Percentiles rank a stretch among this genome's conserved stretches.
phyloP scores from a whole-genome alignment of 1,140 invertebrate genomes.

The Anagrus nilaparvatae region DNA sequence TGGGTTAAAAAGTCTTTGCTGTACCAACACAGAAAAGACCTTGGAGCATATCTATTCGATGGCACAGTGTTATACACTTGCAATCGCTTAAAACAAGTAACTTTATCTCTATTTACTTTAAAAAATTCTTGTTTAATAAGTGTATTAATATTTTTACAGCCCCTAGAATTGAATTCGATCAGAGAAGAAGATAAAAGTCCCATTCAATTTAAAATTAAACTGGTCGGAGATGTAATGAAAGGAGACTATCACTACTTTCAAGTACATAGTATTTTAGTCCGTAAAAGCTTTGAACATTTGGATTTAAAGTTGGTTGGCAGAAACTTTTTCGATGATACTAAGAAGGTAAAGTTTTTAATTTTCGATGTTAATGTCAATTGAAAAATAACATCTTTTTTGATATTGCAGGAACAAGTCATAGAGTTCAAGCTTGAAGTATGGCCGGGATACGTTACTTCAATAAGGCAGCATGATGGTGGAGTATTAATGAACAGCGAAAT shows the following conservation, averaged over 20 bases:
- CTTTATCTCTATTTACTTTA: background rate
- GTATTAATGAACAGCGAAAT: conserved; percentile 67
- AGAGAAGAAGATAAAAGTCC: conserved; percentile 26
- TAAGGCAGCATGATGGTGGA: conserved; percentile 62
- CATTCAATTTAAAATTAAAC: conserved; percentile 32
- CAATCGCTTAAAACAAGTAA: conserved; percentile 14
- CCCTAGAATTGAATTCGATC: conserved; percentile 27
- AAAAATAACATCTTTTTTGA: background rate
- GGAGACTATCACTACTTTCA: conserved; percentile 36
- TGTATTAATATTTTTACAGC: conserved; percentile 20
- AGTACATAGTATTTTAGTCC: conserved; percentile 66
- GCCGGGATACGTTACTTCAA: conserved; percentile 71
- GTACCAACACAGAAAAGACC: conserved; percentile 40
- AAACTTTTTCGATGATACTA: conserved; percentile 65
- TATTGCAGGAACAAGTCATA: conserved; percentile 30
- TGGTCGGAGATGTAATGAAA: conserved; percentile 28
- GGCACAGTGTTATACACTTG: conserved; percentile 38
- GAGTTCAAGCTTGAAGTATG: conserved; percentile 52
- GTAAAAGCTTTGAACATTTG: conserved; percentile 53
- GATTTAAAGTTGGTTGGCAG: conserved; percentile 60
- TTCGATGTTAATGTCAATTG: background rate
- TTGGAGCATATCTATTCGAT: conserved; percentile 49
- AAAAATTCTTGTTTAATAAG: background rate
- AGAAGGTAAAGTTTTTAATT: conserved; percentile 47
- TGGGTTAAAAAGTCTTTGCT: conserved; percentile 50